Evolutionary conservation across 2,113 vertebrate genomes (phyloP).

Genomic region (Piaya cayana): DNA sequence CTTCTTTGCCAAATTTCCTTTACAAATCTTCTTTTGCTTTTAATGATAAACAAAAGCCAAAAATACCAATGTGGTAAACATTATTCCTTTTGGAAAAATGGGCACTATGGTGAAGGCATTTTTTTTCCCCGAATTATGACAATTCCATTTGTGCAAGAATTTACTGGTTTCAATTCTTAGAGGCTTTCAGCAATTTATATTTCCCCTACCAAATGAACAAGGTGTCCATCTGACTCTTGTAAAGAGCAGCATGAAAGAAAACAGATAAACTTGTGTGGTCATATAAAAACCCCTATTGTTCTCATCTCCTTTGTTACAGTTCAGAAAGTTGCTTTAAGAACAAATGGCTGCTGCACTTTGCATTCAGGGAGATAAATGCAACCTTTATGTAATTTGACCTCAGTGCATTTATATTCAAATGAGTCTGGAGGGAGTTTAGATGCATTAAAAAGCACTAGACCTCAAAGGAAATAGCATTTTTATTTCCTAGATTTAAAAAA

Average conservation of each 20-base stretch:
- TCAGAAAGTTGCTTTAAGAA: neutral
- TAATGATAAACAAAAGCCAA: neutral
- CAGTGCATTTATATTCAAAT: neutral
- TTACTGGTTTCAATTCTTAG: neutral
- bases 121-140: neutral
- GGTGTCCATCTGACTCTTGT: neutral
- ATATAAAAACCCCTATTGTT: neutral
- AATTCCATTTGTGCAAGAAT: neutral
- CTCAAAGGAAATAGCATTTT: neutral
- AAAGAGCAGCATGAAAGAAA: neutral
- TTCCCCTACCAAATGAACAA: neutral
- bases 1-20: neutral
- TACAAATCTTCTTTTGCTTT: neutral
- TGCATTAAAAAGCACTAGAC: neutral
- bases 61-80: neutral
- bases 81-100: neutral
- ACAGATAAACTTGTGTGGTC: neutral
- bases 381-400: neutral
- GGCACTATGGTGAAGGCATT: neutral
- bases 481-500: neutral
- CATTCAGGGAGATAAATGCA: neutral
- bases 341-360: neutral
- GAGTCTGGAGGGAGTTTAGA: neutral
- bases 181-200: neutral
- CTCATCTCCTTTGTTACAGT: neutral